Base-by-base conservation (phyloP, 2,797 vertebrate species). In the Artibeus jamaicensis region DNA sequence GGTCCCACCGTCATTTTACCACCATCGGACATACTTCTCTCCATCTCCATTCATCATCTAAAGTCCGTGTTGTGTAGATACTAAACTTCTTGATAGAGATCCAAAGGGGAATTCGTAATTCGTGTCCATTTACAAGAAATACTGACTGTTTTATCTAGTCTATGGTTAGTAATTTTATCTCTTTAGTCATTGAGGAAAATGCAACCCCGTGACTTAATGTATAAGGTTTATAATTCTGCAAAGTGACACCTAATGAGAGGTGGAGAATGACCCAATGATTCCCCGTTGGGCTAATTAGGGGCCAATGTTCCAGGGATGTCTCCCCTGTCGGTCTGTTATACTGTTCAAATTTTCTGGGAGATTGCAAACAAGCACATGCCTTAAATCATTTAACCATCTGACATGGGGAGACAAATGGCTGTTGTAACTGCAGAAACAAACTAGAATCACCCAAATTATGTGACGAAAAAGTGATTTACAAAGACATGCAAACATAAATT, bases 201-300 rank as follows among this genome's bases (percentile, higher is more conserved):
- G 16, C 71, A 22, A 81, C 46, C 9, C 15, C 15, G 18, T 9
- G 44, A 21, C 14, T 65, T 62, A 37, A 39, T 3, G 11, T 77
- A 16, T n/a, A 21, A 24, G 9, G 39, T 55, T 44, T 24, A 24
- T 71, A 78, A 24, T 32, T 9, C 57, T 65, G 10, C 22, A 7
- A 5, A 6, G 18, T n/a, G 32, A 81, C 9, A 1, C n/a, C 24
- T 34, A 26, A 48, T 26, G 65, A 65, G 46, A 6, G 8, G 55
- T 14, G 5, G 24, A 46, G 65, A 24, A 0, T 5, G 1, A 39
- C 14, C 29, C 29, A 0, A 0, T 18, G 12, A 1, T 24, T 53
- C 68, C 74, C 6, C 11, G 1, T 10, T 24, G 32, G 22, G 37
- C 24, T 71, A 21, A 34, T 29, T 26, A 12, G 18, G n/a, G n/a